Evolutionary conservation across 2,888 invertebrate genomes (phyloP).

Genomic region (Andrena bucephala): DNA sequence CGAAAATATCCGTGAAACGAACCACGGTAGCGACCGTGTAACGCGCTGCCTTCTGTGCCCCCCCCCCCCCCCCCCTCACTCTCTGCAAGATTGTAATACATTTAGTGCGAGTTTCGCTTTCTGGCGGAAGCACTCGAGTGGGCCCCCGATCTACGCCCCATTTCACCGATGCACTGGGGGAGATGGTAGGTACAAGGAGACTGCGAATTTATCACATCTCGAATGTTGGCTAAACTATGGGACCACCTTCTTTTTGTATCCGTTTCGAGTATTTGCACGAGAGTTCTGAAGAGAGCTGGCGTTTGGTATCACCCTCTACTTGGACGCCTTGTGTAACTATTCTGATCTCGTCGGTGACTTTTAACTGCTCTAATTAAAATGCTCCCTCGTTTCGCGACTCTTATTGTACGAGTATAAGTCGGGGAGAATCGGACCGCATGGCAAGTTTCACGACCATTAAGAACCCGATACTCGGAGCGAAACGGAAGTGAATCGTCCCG

Average conservation of each 20-base stretch:
- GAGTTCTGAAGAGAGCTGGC: no score
- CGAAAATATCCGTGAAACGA: constrained; percentile 44
- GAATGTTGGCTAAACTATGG: background rate
- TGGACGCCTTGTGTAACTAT: no score
- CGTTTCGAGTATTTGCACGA: background rate
- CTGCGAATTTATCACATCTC: constrained; percentile 16
- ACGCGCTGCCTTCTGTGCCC: constrained; percentile 11
- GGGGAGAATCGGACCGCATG: background rate
- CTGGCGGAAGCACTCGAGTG: constrained; percentile 31
- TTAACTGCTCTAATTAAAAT: no score
- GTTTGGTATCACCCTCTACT: no score
- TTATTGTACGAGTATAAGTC: background rate
- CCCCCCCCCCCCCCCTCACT: no score
- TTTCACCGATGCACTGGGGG: background rate
- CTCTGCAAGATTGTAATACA: constrained; percentile 12
- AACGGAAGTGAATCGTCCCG: constrained; percentile 11
- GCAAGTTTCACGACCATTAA: background rate
- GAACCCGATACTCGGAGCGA: background rate
- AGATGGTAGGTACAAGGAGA: background rate
- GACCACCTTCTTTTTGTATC: background rate
- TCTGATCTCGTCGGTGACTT: no score
- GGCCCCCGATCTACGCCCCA: background rate
- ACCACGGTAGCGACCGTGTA: constrained; percentile 45
- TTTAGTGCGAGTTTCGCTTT: background rate
- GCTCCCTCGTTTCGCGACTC: no score